Percentiles rank a stretch among this genome's conserved stretches.
Evolutionary conservation across 1,140 invertebrate species (phyloP).

Genomic region (Tetranychus urticae): DNA sequence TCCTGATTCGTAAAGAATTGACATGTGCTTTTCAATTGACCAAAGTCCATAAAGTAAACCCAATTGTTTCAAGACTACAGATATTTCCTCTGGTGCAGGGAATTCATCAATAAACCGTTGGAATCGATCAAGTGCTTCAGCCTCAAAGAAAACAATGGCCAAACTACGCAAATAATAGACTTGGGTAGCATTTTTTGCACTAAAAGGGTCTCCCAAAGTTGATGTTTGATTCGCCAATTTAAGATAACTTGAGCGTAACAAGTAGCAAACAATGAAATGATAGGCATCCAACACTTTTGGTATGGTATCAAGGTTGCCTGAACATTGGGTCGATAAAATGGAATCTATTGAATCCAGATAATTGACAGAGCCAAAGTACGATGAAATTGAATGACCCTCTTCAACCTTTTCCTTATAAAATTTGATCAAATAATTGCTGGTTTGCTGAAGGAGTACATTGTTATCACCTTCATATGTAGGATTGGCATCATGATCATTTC

Average conservation of each 20-base stretch:
- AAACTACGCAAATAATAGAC: constrained; percentile 51
- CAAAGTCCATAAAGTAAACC: constrained; percentile 15
- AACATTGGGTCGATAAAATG: constrained; percentile 16
- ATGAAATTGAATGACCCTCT: constrained; percentile 10
- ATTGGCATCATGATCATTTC: constrained; percentile 70
- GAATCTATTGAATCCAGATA: constrained; percentile 28
- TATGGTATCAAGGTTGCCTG: constrained; percentile 24
- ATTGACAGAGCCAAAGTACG: constrained; percentile 34
- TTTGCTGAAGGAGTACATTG: constrained; percentile 78
- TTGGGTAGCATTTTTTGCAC: constrained; percentile 51
- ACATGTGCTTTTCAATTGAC: constrained; percentile 13
- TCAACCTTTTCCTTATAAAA: constrained; percentile 19
- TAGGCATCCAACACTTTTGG: constrained; percentile 38
- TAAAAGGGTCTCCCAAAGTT: constrained; percentile 37
- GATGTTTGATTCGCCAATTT: constrained; percentile 27
- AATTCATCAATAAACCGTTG: not conserved
- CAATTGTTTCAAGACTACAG: constrained; percentile 8
- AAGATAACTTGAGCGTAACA: constrained; percentile 35
- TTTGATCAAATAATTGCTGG: constrained; percentile 61
- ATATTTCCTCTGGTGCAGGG: constrained; percentile 1
- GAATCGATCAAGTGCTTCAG: constrained; percentile 1
- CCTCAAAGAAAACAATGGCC: constrained; percentile 45
- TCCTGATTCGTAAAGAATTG: constrained; percentile 13
- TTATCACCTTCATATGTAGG: constrained; percentile 91
- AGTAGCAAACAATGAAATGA: constrained; percentile 53